Percentiles rank a stretch among this genome's conserved stretches.
Evolutionary conservation across 2,888 invertebrate genomes (phyloP).

Genomic region (Lymantria monacha): DNA sequence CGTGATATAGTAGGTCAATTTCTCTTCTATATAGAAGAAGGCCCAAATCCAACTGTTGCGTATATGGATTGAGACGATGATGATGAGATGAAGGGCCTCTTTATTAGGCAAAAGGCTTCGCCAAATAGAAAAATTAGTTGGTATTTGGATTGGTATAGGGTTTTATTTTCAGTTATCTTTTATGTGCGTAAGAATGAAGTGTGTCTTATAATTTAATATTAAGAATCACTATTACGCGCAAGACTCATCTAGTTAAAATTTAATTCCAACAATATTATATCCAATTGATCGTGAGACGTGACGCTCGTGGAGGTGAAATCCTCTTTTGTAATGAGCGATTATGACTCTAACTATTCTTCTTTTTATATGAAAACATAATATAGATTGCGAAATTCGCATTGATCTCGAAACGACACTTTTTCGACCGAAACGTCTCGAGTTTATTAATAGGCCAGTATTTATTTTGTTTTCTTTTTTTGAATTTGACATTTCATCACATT

Average conservation of each 20-base stretch:
- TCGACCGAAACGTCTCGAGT: conserved; percentile 18
- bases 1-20: too few relatives aligned
- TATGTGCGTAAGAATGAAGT: too few relatives aligned
- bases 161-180: too few relatives aligned
- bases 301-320: conserved; percentile 73
- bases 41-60: too few relatives aligned
- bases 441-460: conserved; percentile 30
- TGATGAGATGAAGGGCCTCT: too few relatives aligned
- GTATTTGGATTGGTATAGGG: too few relatives aligned
- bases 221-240: too few relatives aligned
- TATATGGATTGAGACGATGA: too few relatives aligned
- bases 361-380: conserved; percentile 45
- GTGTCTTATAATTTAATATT: too few relatives aligned
- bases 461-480: conserved; percentile 18
- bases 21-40: too few relatives aligned
- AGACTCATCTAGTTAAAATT: conserved; percentile 35
- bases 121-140: too few relatives aligned
- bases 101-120: too few relatives aligned
- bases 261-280: conserved; percentile 55
- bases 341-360: conserved; percentile 49
- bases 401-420: conserved; percentile 32
- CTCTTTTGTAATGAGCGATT: conserved; percentile 68
- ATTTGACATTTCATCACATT: conserved; percentile 17
- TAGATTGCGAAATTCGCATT: conserved; percentile 41
- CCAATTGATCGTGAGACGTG: conserved; percentile 74